These are phyloP conservation scores for Corapipo altera DNA, from an alignment of 2,113 vertebrate genomes.

Conservation along the genomic window DNA sequence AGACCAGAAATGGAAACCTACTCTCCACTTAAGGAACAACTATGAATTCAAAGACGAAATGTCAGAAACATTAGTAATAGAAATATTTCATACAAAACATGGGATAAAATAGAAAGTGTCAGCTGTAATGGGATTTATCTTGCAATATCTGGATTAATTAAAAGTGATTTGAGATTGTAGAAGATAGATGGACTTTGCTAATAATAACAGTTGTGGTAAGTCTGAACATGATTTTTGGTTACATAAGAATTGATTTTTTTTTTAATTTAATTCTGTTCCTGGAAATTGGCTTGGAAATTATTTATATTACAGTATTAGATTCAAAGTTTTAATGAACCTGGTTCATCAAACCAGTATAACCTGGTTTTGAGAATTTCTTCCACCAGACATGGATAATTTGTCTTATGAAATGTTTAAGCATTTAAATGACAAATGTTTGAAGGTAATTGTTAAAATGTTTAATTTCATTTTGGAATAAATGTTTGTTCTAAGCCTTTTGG, in stretches of 20 bases:
- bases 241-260: background rate
- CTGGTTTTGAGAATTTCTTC: slow-evolving; percentile 45
- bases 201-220: background rate
- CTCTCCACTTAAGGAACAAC: background rate
- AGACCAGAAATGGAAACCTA: background rate
- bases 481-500: background rate
- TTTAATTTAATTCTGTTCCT: slow-evolving; percentile 22
- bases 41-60: background rate
- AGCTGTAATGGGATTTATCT: background rate
- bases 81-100: background rate
- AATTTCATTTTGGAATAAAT: slow-evolving; percentile 17
- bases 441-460: slow-evolving; percentile 12
- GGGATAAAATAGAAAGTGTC: background rate
- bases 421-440: slow-evolving; percentile 48
- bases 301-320: slow-evolving; percentile 34
- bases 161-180: slow-evolving; percentile 11
- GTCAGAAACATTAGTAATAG: background rate
- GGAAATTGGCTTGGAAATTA: slow-evolving; percentile 25
- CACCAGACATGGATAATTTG: slow-evolving; percentile 36
- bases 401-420: slow-evolving; percentile 30
- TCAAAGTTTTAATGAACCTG: slow-evolving; percentile 57
- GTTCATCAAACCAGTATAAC: slow-evolving; percentile 16
- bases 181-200: slow-evolving; percentile 16
- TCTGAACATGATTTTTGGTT: background rate
- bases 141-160: slow-evolving; percentile 49